These are phyloP conservation scores for Boloria selene DNA, from an alignment of 2,888 invertebrate species.

Conservation along the genomic window DNA sequence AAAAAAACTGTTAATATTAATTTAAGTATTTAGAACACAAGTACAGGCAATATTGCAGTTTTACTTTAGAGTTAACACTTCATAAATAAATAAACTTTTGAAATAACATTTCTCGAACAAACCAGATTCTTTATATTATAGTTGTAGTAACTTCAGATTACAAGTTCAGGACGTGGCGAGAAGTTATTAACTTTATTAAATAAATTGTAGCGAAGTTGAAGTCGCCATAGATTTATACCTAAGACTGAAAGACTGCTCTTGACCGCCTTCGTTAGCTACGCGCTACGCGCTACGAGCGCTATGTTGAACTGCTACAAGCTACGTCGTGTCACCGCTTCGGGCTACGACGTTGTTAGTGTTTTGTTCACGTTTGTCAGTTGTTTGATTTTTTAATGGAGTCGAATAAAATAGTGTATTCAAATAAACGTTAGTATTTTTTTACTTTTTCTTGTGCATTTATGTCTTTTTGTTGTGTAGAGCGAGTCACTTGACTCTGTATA, in stretches of 20 bases:
- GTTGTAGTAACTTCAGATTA: slow-evolving; percentile 9
- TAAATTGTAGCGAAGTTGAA: slow-evolving; percentile 25
- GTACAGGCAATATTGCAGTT: too few species aligned
- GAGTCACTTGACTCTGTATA: too few species aligned
- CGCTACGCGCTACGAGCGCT: slow-evolving; percentile 27
- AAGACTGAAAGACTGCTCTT: slow-evolving; percentile 25
- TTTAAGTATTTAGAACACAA: too few species aligned
- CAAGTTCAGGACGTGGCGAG: slow-evolving; percentile 17
- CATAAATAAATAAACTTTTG: slow-evolving; percentile 2
- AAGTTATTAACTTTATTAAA: slow-evolving; percentile 32
- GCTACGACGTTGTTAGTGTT: slow-evolving; percentile 36
- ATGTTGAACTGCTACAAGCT: slow-evolving; percentile 11
- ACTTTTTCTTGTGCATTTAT: background rate
- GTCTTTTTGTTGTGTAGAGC: background rate
- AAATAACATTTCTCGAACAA: slow-evolving; percentile 1
- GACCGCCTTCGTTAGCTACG: slow-evolving; percentile 25
- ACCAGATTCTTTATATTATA: slow-evolving; percentile 13
- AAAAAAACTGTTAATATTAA: too few species aligned
- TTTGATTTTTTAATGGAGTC: slow-evolving; percentile 36
- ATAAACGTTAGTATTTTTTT: slow-evolving; percentile 20
- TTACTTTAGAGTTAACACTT: background rate
- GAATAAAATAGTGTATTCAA: slow-evolving; percentile 25
- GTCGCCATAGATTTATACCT: slow-evolving; percentile 21
- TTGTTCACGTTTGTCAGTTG: slow-evolving; percentile 26
- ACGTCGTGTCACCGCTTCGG: slow-evolving; percentile 21